Conservation (phyloP, 2,888 invertebrate species). For the Branchellion lobata region DNA sequence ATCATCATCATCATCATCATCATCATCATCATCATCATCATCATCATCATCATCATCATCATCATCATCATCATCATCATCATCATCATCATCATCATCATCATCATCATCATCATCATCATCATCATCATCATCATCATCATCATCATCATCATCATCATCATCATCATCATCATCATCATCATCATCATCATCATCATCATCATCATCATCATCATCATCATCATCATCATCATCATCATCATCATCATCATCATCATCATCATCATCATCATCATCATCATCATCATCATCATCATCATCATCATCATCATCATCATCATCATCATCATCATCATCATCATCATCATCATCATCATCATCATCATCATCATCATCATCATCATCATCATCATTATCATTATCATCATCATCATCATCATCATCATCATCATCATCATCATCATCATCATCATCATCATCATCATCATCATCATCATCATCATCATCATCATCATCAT, state of each 20-base stretch:
- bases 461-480: too few species aligned
- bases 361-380: too few species aligned
- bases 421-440: too few species aligned
- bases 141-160: slow-evolving; percentile 9
- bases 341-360: too few species aligned
- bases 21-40: slow-evolving; percentile 24
- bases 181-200: slow-evolving; percentile 9
- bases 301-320: too few species aligned
- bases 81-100: slow-evolving; percentile 39
- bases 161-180: slow-evolving; percentile 9
- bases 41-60: slow-evolving; percentile 37
- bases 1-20: slow-evolving; percentile 33
- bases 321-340: too few species aligned
- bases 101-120: slow-evolving; percentile 35
- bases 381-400: too few species aligned
- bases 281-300: too few species aligned
- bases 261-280: slow-evolving; percentile 9
- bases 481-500: too few species aligned
- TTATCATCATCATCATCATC: too few species aligned
- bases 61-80: slow-evolving; percentile 34
- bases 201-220: slow-evolving; percentile 9
- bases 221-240: slow-evolving; percentile 9
- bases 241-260: slow-evolving; percentile 9
- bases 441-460: too few species aligned
- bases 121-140: slow-evolving; percentile 39